Percentiles rank a stretch among this genome's conserved stretches.
phyloP scores from a whole-genome alignment of 2,888 invertebrate genomes.

The Copidosoma aretas region DNA sequence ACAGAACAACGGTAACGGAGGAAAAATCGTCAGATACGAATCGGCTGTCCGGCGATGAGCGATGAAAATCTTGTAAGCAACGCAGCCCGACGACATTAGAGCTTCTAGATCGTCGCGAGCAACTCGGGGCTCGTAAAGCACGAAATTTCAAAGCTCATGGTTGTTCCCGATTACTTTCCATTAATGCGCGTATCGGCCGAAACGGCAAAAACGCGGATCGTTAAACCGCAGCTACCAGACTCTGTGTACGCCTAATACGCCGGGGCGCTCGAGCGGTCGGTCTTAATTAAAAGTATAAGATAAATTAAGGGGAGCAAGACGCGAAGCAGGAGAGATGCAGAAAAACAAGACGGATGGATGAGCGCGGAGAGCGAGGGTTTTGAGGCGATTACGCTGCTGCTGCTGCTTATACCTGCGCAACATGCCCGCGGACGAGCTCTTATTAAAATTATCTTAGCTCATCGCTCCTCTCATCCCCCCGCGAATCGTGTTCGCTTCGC shows the following conservation, averaged over 20 bases:
- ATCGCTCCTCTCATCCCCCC: conserved; percentile 7
- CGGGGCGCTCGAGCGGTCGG: conserved; percentile 6
- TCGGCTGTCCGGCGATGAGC: too few species aligned
- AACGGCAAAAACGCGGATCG: too few species aligned
- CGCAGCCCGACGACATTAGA: too few species aligned
- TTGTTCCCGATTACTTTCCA: too few species aligned
- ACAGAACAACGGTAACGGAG: too few species aligned
- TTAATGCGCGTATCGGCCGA: too few species aligned
- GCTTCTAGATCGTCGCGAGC: too few species aligned
- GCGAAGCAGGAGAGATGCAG: background rate
- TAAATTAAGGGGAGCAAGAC: conserved; percentile 6
- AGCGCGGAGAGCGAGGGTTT: background rate
- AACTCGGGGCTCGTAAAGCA: too few species aligned
- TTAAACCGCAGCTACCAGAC: too few species aligned
- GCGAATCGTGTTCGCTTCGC: conserved; percentile 8
- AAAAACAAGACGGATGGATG: background rate
- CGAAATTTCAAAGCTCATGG: too few species aligned
- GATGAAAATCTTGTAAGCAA: too few species aligned
- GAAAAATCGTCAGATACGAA: too few species aligned
- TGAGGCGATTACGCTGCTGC: conserved; percentile 8
- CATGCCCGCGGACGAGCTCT: background rate
- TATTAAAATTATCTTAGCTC: conserved; percentile 28
- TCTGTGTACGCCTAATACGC: background rate
- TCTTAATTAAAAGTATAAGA: conserved; percentile 19
- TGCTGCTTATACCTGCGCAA: background rate